Evolutionary conservation across 2,888 invertebrate species (phyloP), one percentile per base, ranked within the genome.

Genomic region (Sarcophaga carnaria): DNA sequence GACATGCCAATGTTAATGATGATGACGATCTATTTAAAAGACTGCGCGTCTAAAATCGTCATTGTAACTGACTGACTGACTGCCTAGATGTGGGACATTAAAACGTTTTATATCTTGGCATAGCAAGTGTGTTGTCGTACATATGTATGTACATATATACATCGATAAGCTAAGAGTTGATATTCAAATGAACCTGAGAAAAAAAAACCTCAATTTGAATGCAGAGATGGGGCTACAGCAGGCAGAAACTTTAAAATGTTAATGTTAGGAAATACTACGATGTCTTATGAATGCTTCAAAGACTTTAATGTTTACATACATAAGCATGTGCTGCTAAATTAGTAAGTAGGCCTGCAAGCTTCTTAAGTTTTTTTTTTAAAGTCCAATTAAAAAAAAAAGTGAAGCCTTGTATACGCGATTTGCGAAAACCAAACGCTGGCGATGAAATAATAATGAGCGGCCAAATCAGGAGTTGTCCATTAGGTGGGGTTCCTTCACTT

Each of bases 1-100:
- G 83, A 83, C 83, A 54, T 78, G 70, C 22, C 64, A 80, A 75
- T 81, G 47, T 78, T 71, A 79, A 85, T 75, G 72, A 74, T 78
- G 14, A 77, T 59, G 74, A 69, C 63, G 47, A n/a, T 47, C 49
- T 64, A n/a, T 62, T 17, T 37, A 37, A 27, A 27, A 37, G 37
- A 37, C 37, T 37, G 2, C 10, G 76, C 37, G 2, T 37, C 37
- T 37, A 37, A 37, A 37, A 37, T 37, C 37, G 37, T 37, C 37
- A 37, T 10, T 37, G 37, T 37, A 10, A 59, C 37, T 20, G 10
- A 66, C 20, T 20, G 10, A 66, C 20, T 17, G n/a, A 17, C 47
- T 27, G 27, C 67, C 11, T n/a, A 64, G n/a, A 5, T 64, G 60
- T n/a, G 27, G 11, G 49, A 10, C 37, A 64, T 45, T 45, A 70